These are phyloP conservation scores for Drosophila ambigua DNA, from an alignment of 1,140 invertebrate species.

Conservation along the genomic window DNA sequence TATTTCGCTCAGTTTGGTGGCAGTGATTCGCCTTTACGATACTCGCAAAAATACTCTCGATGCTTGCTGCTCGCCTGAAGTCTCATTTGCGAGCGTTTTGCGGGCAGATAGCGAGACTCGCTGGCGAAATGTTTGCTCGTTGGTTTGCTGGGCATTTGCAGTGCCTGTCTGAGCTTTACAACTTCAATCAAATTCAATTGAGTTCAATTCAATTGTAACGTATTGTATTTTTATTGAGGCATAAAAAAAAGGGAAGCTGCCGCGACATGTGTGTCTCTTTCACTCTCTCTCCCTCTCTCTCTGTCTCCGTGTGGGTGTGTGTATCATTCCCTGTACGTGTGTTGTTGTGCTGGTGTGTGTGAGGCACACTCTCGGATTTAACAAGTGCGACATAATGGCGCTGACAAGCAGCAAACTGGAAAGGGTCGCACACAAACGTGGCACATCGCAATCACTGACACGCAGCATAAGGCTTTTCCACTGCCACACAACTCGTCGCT, in stretches of 20 bases:
- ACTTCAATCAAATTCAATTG: constrained; percentile 83
- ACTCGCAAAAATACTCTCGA: too few species aligned
- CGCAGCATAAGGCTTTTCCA: constrained; percentile 62
- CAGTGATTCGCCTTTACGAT: neutral
- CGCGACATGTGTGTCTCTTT: constrained; percentile 13
- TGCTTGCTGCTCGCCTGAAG: too few species aligned
- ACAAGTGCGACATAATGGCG: constrained; percentile 80
- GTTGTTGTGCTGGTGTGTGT: constrained; percentile 20
- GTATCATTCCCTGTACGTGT: neutral
- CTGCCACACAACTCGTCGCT: neutral
- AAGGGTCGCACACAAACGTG: constrained; percentile 26
- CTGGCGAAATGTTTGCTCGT: too few species aligned
- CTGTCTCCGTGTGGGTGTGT: neutral
- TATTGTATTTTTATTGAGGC: constrained; percentile 83
- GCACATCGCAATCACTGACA: constrained; percentile 73
- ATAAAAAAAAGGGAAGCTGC: constrained; percentile 70
- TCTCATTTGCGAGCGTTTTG: too few species aligned
- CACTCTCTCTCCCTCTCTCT: too few species aligned
- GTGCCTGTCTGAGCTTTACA: constrained; percentile 75
- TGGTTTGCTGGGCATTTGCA: too few species aligned
- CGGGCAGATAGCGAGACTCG: too few species aligned
- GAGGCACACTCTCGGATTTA: constrained; percentile 58
- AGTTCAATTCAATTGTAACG: constrained; percentile 83
- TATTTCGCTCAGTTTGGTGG: too few species aligned
- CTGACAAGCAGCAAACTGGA: constrained; percentile 63